Evolutionary conservation across 2,113 vertebrate species (phyloP), one percentile per base, ranked within the genome.

Genomic region (Phoenicopterus ruber): DNA sequence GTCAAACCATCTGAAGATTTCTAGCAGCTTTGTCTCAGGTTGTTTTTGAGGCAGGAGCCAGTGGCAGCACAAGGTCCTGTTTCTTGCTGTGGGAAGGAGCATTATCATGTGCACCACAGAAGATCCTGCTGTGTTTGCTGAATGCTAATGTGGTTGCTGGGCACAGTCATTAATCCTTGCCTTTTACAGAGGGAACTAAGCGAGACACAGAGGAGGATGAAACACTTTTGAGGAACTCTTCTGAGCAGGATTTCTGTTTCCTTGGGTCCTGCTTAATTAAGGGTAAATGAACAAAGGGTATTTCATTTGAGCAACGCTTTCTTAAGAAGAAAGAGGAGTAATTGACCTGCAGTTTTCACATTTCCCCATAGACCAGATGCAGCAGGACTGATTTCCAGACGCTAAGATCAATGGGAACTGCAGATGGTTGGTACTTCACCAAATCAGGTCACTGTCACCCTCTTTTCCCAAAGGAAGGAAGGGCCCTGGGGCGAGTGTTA

Each of bases 41-140:
- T 98, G 96, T 93, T 97, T 96, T 98, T 97, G 97, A 98, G 93
- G 94, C 90, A 85, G 91, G 84, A 96, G 94, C 90, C 90, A 94
- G 38, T 31, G 15, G 67, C 85, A 95, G 86, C 70, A 91, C 83
- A 74, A 92, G 84, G 81, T 90, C 73, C 94, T n/a, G 92, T 88
- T 96, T 95, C 84, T 95, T 95, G 59, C 95, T 94, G 94, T 88
- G 95, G 95, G 95, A 96, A 97, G 95, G 85, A 94, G 38, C 91
- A 96, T 91, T 96, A 62, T 85, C 82, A 91, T 89, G 90, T 87
- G 91, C 73, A 83, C 81, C 90, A 83, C 80, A 94, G 93, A 88
- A 84, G 90, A 97, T 96, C 93, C 80, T 90, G 67, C 90, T 73
- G 58, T 94, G 91, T 78, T 82, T 4, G 0, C 77, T 88, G 44